Base-by-base conservation (phyloP, 2,888 invertebrate genomes). In the Lingula anatina region DNA sequence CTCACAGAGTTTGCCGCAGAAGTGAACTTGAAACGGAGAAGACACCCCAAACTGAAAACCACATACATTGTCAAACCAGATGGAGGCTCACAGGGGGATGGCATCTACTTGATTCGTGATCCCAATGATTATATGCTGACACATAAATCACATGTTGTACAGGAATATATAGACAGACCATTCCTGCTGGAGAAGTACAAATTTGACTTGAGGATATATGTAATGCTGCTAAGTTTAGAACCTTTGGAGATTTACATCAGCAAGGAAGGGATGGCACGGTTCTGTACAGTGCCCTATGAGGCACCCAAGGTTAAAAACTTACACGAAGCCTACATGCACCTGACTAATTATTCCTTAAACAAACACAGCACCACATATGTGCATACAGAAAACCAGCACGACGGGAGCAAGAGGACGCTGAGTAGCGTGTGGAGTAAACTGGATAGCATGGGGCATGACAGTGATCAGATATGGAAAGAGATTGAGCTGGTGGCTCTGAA, bases 281-380 rank as follows among this genome's bases (percentile, higher is more conserved):
- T 80, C 61, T 80, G 79, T 47, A 80, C 80, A 1, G 61, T 77
- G 49, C 75, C 74, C 25, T 80, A 80, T 56, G 65, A 72, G 51
- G 62, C 60, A 28, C 80, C 80, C 7, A 74, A 73, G 3, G 60
- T 64, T n/a, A 69, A 68, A 49, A 80, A 80, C 57, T 62, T 78
- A 46, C 65, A 71, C 49, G 75, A 79, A 52, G 59, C 75, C 1
- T 81, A 66, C 62, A 77, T 80, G 68, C 80, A 80, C 62, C 61
- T 80, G 51, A 80, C 80, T 3, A 81, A 81, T 59, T 81, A 81
- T 59, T 80, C 80, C 2, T 64, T 80, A 44, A 80, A 80, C 56
- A 80, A 80, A 58, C 58, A 64, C 28, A 78, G 75, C 57, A 62
- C 64, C 20, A 65, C 69, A 9, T 81, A 79, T 56, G 68, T 77